Evolutionary conservation across 1,140 invertebrate genomes (phyloP), one percentile per base, ranked within the genome.

Genomic region (Vollenhovia emeryi): DNA sequence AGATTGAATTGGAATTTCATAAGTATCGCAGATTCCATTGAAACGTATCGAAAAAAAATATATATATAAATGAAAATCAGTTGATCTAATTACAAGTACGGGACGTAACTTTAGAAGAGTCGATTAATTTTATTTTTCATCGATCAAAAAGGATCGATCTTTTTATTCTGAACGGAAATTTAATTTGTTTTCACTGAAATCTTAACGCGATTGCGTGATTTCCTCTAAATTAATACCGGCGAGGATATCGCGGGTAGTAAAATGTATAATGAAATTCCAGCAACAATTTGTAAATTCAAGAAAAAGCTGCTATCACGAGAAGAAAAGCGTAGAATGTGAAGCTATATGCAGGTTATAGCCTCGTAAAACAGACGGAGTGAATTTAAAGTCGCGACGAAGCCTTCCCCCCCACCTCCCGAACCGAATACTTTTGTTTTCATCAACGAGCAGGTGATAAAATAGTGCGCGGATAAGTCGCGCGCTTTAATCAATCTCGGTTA

Each of bases 281-380:
- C 55, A 45, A 71, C 40, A 78, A 66, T 84, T 88, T 85, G 64
- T 78, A 75, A 73, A 87, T 80, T 85, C 74, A 74, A 43, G 57
- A 27, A 73, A 86, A 64, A 55, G 8, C 24, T 50, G n/a, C 30
- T 57, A 73, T 66, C 36, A 6, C 21, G 30, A 30, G 27, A 62
- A 69, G 40, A 71, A 80, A 48, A 60, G 40, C 33, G n/a, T 33
- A 80, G 11, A 45, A 48, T 50, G 43, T 3, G 33, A 76, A 64
- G 40, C 27, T 33, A 21, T 62, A 50, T 50, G 21, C 21, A 8
- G n/a, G 71, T 84, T 88, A 87, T 48, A 50, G 86, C 64, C 78
- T 91, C 85, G 90, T 90, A 89, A 91, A 89, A 80, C 86, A 74
- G 73, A 62, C 69, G 60, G 60, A 91, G 88, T 87, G 89, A 87